A percentile compares a stretch with the other conserved stretches of the same genome.
Conservation (phyloP, 2,888 invertebrate species). For the Teleogryllus oceanicus region DNA sequence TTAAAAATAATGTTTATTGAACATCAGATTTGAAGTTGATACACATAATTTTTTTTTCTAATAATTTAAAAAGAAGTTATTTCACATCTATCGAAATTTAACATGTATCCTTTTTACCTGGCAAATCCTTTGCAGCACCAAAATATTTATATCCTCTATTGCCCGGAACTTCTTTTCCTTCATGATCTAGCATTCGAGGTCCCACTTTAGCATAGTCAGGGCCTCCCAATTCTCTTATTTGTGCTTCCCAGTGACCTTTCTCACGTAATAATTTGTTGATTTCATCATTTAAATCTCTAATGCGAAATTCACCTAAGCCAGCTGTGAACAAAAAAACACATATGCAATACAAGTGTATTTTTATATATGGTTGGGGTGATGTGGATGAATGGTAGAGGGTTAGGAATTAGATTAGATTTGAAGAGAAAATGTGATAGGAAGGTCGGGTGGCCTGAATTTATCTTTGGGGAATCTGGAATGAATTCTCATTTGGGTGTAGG, state of each 20-base stretch:
- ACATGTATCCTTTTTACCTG: slow-evolving; percentile 55
- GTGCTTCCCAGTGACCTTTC: slow-evolving; percentile 96
- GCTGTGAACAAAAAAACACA: slow-evolving; percentile 53
- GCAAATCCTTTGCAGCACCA: slow-evolving; percentile 95
- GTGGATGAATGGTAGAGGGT: too few relatives aligned
- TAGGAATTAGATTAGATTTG: too few relatives aligned
- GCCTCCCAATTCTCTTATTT: slow-evolving; percentile 92
- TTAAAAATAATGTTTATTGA: slow-evolving; percentile 21
- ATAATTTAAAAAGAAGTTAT: too few relatives aligned
- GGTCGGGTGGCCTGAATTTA: too few relatives aligned
- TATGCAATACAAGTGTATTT: too few relatives aligned
- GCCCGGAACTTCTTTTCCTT: slow-evolving; percentile 94
- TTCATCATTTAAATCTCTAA: slow-evolving; percentile 97
- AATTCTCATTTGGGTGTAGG: too few relatives aligned
- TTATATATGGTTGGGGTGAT: too few relatives aligned
- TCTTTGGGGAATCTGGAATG: too few relatives aligned
- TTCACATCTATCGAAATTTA: too few relatives aligned
- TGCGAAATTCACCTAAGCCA: slow-evolving; percentile 97
- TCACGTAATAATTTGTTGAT: slow-evolving; percentile 96
- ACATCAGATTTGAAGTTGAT: too few relatives aligned
- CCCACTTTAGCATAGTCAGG: slow-evolving; percentile 90
- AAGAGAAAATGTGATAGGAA: too few relatives aligned
- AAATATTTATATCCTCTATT: slow-evolving; percentile 98
- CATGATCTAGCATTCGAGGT: slow-evolving; percentile 88
- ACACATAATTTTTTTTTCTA: too few relatives aligned